Base-by-base conservation (phyloP, 2,888 invertebrate genomes). In the Anarsia innoxiella region DNA sequence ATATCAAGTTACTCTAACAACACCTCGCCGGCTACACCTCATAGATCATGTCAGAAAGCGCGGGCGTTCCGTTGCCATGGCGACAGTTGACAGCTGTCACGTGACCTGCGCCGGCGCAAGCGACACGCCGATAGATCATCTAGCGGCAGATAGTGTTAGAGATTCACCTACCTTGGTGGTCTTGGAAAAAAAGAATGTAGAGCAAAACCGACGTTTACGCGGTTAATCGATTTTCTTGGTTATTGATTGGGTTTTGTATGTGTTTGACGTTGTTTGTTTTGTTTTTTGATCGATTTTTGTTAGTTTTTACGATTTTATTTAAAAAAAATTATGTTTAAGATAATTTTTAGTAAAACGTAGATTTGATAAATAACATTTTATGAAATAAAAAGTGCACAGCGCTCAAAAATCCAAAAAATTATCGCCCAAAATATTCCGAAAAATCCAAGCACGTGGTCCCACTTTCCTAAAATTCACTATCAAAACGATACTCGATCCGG, bases 81-180 rank as follows among this genome's bases (percentile, higher is more conserved):
- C n/a, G 19, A 19, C 19, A 19, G 19, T 19, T 19, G 19, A 32
- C 23, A 33, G 33, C 26, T 33, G 33, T 26, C 33, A 33, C 26
- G 10, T 11, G 33, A 23, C 13, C 9, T 23, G 33, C 33, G 32
- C 26, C n/a, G 25, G 33, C 33, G 33, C 33, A 26, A 2, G 5
- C 25, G n/a, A 9, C n/a, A 25, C 19, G 19, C 8, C 33, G 33
- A 33, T 33, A 33, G 33, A 33, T 33, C 33, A 33, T 33, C 33
- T 28, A 16, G 19, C 65, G 51, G 66, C 51, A 64, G 80, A 80
- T 78, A 77, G 74, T 72, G 76, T 68, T 70, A 68, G 66, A 73
- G 75, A 74, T 67, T 63, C 67, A 50, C 55, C 55, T 41, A 62
- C 56, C 59, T 59, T 59, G 83, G 83, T 83, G 83, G 83, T 82